Percentiles rank a stretch among this genome's conserved stretches.
Conservation (phyloP, 2,113 vertebrate genomes). For the Craseonycteris thonglongyai region DNA sequence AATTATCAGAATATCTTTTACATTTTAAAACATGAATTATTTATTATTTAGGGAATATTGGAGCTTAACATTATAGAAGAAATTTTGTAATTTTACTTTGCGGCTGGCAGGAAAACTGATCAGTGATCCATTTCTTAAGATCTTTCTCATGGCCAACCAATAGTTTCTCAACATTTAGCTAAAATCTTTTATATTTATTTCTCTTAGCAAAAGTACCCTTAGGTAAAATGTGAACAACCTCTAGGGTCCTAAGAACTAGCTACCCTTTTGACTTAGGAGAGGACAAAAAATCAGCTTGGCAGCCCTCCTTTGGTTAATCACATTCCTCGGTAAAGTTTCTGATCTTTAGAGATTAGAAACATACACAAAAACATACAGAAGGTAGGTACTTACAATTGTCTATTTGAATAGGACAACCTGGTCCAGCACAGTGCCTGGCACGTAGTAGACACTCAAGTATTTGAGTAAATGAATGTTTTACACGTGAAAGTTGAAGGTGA, state of each 20-base stretch:
- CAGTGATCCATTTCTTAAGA: neutral
- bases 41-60: neutral
- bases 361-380: neutral
- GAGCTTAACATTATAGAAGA: neutral
- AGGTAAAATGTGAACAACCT: neutral
- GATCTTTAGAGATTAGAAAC: neutral
- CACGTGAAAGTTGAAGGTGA: neutral
- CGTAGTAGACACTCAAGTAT: neutral
- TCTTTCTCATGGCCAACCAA: neutral
- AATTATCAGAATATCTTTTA: neutral
- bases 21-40: conserved; percentile 31
- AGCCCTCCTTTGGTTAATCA: neutral
- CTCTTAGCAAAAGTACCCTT: neutral
- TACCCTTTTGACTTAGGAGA: neutral
- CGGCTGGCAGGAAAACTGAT: neutral
- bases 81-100: neutral
- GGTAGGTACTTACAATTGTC: neutral
- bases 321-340: neutral
- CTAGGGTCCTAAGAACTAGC: neutral
- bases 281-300: neutral
- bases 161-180: neutral
- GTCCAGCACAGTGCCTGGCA: neutral
- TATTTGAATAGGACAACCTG: neutral
- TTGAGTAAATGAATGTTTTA: neutral
- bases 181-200: neutral